Conservation (phyloP, 2,113 vertebrate genomes). For the Sprattus sprattus region DNA sequence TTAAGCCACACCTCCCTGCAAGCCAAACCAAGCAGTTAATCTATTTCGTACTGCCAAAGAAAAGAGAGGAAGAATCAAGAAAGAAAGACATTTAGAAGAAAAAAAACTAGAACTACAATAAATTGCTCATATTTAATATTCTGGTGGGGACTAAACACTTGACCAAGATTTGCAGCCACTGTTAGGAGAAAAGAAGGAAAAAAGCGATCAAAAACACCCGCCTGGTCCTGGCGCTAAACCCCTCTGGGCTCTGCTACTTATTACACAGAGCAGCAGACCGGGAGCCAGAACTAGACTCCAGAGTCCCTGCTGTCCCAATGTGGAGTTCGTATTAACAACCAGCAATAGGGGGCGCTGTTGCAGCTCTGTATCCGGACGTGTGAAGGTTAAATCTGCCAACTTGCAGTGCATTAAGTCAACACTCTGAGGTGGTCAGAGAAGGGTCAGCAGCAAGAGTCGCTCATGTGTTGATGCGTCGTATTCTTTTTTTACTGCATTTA, state of each 20-base stretch:
- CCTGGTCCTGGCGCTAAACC: neutral
- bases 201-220: neutral
- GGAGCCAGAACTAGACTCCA: neutral
- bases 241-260: neutral
- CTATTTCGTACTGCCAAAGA: neutral
- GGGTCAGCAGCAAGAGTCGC: neutral
- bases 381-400: neutral
- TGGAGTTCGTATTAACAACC: no score
- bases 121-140: conserved; percentile 10
- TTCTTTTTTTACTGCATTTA: neutral
- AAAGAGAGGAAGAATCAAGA: neutral
- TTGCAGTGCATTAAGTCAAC: neutral
- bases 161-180: neutral
- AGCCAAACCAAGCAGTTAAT: neutral
- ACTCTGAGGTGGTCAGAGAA: neutral
- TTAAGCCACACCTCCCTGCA: neutral
- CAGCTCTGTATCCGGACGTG: neutral
- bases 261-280: neutral
- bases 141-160: neutral
- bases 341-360: conserved; percentile 58
- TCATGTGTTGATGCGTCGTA: neutral
- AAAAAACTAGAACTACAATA: neutral
- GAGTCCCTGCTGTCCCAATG: neutral
- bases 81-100: neutral
- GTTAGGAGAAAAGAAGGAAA: neutral